These are phyloP conservation scores for Bimastos eiseni DNA, from an alignment of 2,888 invertebrate genomes.

Conservation along the genomic window DNA sequence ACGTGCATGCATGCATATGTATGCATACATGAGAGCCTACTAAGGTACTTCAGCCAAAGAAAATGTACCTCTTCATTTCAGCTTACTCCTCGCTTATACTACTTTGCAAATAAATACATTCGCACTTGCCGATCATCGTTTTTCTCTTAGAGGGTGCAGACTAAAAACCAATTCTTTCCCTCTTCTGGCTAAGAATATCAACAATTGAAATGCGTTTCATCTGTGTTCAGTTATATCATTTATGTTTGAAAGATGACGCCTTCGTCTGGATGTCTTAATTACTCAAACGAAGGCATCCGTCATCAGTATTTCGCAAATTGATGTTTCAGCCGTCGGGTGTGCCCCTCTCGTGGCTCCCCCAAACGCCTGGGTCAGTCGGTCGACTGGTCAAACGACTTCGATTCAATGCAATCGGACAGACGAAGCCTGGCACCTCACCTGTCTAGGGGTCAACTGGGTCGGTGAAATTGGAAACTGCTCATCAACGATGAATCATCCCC, in stretches of 20 bases:
- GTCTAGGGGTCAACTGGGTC: slow-evolving; percentile 17
- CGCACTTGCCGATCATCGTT: too few species aligned
- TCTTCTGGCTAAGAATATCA: too few species aligned
- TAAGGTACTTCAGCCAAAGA: too few species aligned
- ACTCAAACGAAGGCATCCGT: background rate
- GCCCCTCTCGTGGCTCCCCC: background rate
- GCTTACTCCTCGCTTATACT: too few species aligned
- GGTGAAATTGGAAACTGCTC: slow-evolving; percentile 17
- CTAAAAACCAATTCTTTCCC: too few species aligned
- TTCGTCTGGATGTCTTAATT: too few species aligned
- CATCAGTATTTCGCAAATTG: background rate
- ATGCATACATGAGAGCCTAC: too few species aligned
- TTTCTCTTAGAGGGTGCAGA: too few species aligned
- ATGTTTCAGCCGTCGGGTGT: slow-evolving; percentile 27
- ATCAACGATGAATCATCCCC: background rate
- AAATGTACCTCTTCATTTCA: too few species aligned
- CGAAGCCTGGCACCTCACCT: slow-evolving; percentile 20
- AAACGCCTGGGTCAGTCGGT: slow-evolving; percentile 24
- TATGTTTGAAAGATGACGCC: background rate
- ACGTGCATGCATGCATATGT: background rate
- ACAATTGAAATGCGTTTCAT: background rate
- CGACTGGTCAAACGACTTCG: background rate
- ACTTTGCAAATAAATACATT: too few species aligned
- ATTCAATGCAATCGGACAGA: slow-evolving; percentile 14
- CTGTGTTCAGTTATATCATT: background rate